phyloP scores from a whole-genome alignment of 2,113 vertebrate species.

The Nerophis ophidion region DNA sequence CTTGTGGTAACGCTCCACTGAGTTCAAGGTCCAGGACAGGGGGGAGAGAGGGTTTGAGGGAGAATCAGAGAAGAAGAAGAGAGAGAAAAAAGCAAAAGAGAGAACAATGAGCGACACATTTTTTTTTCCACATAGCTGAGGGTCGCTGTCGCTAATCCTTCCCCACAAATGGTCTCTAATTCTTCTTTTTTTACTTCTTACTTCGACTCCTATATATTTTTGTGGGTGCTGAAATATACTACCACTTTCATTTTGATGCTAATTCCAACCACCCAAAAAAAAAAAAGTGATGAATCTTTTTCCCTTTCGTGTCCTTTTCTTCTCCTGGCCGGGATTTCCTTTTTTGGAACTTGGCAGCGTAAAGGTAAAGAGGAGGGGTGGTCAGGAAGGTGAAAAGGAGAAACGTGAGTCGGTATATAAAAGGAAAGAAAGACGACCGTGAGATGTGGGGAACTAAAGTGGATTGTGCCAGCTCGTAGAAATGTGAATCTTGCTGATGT shows the following conservation, averaged over 20 bases:
- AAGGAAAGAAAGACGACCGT: neutral
- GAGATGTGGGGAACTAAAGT: conserved; percentile 11
- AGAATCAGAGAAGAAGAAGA: conserved; percentile 20
- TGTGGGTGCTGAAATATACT: conserved; percentile 64
- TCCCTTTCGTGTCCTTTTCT: conserved; percentile 65
- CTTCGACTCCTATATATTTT: conserved; percentile 37
- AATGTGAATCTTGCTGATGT: neutral
- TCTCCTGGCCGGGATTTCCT: conserved; percentile 58
- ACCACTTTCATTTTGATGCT: conserved; percentile 78
- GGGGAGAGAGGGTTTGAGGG: conserved; percentile 50
- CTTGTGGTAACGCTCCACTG: conserved; percentile 71
- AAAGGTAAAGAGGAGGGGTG: conserved; percentile 42
- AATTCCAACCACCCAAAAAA: conserved; percentile 51
- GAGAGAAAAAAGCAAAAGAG: conserved; percentile 47
- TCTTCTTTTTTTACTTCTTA: conserved; percentile 41
- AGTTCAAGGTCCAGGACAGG: conserved; percentile 66
- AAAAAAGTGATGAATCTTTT: conserved; percentile 79
- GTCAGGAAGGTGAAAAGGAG: conserved; percentile 25
- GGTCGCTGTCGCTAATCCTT: conserved; percentile 74
- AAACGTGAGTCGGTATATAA: conserved; percentile 2
- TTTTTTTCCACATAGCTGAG: conserved; percentile 72
- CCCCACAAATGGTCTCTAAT: conserved; percentile 67
- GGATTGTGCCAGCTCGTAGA: conserved; percentile 4
- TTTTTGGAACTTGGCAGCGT: conserved; percentile 61
- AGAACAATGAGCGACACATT: conserved; percentile 79